Base-by-base conservation (phyloP, 1,140 invertebrate species). In the Maconellicoccus hirsutus region DNA sequence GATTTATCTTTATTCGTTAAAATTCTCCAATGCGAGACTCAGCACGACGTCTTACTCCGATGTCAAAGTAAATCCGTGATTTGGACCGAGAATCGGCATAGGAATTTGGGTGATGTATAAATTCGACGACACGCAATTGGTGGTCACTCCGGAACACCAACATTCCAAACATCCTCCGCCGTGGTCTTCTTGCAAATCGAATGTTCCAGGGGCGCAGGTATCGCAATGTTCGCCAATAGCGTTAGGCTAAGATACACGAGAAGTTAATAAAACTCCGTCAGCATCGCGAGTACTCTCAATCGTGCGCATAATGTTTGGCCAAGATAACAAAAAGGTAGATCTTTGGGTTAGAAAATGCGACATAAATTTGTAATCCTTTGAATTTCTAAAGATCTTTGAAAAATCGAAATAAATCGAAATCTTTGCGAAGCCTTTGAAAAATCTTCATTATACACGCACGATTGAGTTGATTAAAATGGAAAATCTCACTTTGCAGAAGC, bases 61-160 rank as follows among this genome's bases (percentile, higher is more conserved):
- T 3, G 86, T 88, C 0, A 92, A 78, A 6, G 83, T 84, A 38
- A 90, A 89, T 21, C 83, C 84, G 74, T 87, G 86, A 72, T 77
- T 75, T 23, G 78, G 72, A 73, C 83, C 81, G 23, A 86, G 80
- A 14, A 90, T 81, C 73, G 84, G 82, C 73, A 84, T 83, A 0
- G 88, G 86, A 52, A 91, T 87, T 77, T 87, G 84, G 72, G 86
- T 84, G 52, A 87, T 79, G 70, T 85, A 90, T 0, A 88, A 78
- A 25, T 85, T 87, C 80, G 77, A 79, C 10, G 81, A 80, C 25
- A 84, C 83, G 78, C 96, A 98, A 14, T 88, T 81, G 16, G 82
- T 82, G 0, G 89, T 85, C 10, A 93, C 85, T 6, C 93, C 93
- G 72, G 93, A 96, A 80, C 96, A 98, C 81, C 89, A 98, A 79